phyloP scores from a whole-genome alignment of 1,140 invertebrate genomes.

The Heterodera carotae region DNA sequence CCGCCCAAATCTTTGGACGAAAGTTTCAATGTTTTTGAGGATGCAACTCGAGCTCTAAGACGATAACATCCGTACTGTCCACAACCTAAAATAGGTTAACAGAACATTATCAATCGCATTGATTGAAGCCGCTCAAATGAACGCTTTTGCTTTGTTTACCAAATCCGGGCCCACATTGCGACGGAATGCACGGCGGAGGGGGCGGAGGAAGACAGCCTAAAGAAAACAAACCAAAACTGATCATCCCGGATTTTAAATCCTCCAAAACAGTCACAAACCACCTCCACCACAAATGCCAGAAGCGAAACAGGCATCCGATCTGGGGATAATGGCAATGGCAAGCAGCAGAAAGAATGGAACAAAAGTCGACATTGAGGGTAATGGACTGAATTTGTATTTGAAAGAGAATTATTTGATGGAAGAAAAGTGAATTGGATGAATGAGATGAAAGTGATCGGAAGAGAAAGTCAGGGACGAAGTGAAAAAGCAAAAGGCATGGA shows the following conservation, averaged over 20 bases:
- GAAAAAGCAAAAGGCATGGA: background rate
- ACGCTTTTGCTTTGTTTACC: conserved; percentile 24
- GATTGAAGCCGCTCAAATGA: background rate
- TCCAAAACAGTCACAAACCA: conserved; percentile 14
- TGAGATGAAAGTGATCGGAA: background rate
- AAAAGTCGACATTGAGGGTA: background rate
- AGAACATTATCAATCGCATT: background rate
- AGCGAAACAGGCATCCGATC: conserved; percentile 49
- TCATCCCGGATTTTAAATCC: conserved; percentile 5
- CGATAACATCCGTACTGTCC: conserved; percentile 52
- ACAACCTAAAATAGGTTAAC: conserved; percentile 36
- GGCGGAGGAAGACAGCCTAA: conserved; percentile 25
- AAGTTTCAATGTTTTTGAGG: conserved; percentile 53
- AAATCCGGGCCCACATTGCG: conserved; percentile 40
- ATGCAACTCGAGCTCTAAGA: conserved; percentile 50
- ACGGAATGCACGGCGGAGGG: conserved; percentile 24
- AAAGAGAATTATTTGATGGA: background rate
- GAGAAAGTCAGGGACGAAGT: background rate
- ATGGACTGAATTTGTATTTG: background rate
- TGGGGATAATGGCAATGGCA: conserved; percentile 29
- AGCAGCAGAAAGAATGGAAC: background rate
- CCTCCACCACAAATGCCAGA: conserved; percentile 48
- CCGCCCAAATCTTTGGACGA: conserved; percentile 26
- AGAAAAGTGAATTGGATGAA: background rate
- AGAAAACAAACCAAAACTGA: background rate